Base-by-base conservation (phyloP, 2,888 invertebrate genomes). In the Pterobdella sp. region DNA sequence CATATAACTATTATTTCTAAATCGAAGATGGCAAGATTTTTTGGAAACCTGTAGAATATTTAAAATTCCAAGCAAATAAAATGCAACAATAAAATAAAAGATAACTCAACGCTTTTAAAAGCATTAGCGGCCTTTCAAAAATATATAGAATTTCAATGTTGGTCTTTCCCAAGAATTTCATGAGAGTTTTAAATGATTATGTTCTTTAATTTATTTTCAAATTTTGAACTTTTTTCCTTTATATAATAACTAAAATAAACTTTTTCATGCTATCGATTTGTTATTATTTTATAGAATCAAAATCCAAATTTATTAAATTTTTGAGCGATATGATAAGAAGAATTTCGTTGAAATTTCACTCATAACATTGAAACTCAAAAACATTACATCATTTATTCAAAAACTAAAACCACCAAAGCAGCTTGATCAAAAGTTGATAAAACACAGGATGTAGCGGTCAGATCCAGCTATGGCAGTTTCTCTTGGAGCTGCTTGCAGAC, bases 391-490 rank as follows among this genome's bases (percentile, higher is more conserved):
- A 1, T 60, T 7, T 22, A 60, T 18, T 31, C 60, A 60, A 3
- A n/a, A n/a, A 10, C 29, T 29, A 1, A 29, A 29, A 65, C 34
- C 65, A 29, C 31, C 32, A 31, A n/a, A 18, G 18, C 18, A 1
- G 29, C 22, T 29, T 32, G 29, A 1, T 31, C 29, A 7, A 14
- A 31, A 29, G 3, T 32, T 65, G 3, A 2, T 2, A 7, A 65
- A 34, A n/a, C 36, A 26, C 78, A 83, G 83, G 83, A 37, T 69
- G 69, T 52, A 81, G 82, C 72, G 97, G 97, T 31, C 96, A 96
- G 87, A 95, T 96, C 85, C 96, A 97, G 87, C 88, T 96, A 84
- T 96, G 96, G 96, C 96, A 96, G 87, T 96, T 96, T 87, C 88
- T 97, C 79, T 88, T 97, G 82, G 96, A 96, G 86, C 90, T 95